These are phyloP conservation scores for Zosterops pallidus DNA, from an alignment of 2,113 vertebrate genomes.

Conservation along the genomic window DNA sequence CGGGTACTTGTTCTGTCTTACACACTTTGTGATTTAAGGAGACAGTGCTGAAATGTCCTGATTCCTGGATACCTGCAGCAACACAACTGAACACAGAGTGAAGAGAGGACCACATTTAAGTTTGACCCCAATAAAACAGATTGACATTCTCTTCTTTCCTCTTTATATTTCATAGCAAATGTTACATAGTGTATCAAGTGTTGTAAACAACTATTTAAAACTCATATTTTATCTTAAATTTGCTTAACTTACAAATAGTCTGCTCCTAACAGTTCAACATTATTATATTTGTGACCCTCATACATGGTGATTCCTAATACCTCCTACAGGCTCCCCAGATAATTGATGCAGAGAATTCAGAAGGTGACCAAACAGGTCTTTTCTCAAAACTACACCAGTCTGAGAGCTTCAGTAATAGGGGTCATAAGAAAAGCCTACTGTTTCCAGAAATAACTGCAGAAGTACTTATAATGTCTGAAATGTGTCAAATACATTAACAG, in stretches of 20 bases:
- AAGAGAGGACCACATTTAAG: neutral
- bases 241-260: neutral
- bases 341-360: neutral
- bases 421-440: neutral
- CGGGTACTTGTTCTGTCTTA: neutral
- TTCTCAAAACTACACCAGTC: neutral
- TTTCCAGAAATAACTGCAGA: neutral
- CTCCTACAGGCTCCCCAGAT: neutral
- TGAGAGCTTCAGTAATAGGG: neutral
- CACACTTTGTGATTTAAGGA: neutral
- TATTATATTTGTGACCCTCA: neutral
- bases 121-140: neutral
- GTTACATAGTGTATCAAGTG: neutral
- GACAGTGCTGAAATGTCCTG: accelerated
- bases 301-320: neutral
- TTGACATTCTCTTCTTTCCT: neutral
- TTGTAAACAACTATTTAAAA: neutral
- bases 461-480: neutral
- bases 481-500: neutral
- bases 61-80: neutral
- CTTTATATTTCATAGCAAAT: neutral
- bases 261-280: neutral
- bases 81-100: neutral
- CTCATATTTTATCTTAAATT: neutral
- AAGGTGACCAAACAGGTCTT: neutral